Percentiles rank a stretch among this genome's conserved stretches.
Evolutionary conservation across 2,113 vertebrate species (phyloP).

Genomic region (Clarias magur): DNA sequence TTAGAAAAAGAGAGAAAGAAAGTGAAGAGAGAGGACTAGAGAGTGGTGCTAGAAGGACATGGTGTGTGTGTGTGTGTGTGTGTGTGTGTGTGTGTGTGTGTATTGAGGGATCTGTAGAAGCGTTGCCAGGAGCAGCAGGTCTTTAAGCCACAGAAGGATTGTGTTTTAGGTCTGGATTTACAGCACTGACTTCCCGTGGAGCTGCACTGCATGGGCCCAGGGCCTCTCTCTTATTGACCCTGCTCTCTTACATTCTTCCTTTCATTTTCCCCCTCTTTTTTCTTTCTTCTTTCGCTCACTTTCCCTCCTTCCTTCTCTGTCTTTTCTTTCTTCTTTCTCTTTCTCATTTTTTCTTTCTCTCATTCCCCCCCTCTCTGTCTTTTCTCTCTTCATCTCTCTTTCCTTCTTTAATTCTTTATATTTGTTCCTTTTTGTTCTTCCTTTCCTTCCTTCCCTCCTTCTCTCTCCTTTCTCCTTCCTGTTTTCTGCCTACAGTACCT

Average conservation of each 20-base stretch:
- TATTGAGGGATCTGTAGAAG: conserved; percentile 40
- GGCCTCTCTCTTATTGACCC: conserved; percentile 46
- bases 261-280: conserved; percentile 24
- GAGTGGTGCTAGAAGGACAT: not conserved
- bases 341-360: no score
- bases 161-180: conserved; percentile 41
- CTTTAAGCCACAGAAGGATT: conserved; percentile 43
- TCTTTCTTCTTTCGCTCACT: not conserved
- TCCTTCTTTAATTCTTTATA: no score
- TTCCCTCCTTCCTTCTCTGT: no score
- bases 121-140: conserved; percentile 49
- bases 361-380: no score
- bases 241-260: conserved; percentile 41
- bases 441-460: no score
- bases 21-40: not conserved
- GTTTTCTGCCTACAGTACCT: no score
- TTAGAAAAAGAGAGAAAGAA: conserved; percentile 23
- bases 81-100: not conserved
- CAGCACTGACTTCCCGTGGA: conserved; percentile 16
- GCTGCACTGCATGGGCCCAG: conserved; percentile 12
- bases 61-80: not conserved
- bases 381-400: no score
- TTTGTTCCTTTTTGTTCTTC: no score
- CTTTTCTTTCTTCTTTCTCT: no score
- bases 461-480: no score